Percentiles rank a stretch among this genome's conserved stretches.
Evolutionary conservation across 2,888 invertebrate species (phyloP).

Genomic region (Nezara viridula): DNA sequence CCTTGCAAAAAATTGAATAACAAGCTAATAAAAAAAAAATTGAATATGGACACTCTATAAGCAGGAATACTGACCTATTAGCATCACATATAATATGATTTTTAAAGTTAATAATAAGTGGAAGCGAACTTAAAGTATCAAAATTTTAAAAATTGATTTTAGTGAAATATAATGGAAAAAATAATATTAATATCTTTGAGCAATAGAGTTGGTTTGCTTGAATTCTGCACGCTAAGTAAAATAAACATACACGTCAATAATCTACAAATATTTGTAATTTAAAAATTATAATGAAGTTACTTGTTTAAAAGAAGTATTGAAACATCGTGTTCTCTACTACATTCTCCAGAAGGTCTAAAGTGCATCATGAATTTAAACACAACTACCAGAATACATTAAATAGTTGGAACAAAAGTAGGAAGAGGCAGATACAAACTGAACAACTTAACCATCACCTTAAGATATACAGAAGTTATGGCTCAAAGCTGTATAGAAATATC

Average conservation of each 20-base stretch:
- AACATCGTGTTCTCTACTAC: not conserved
- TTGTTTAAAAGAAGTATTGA: not conserved
- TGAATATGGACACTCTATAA: not conserved
- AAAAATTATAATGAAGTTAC: not conserved
- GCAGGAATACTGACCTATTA: too few species aligned
- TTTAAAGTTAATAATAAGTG: not conserved
- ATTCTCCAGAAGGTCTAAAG: not conserved
- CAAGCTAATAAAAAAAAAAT: not conserved
- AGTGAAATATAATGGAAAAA: not conserved
- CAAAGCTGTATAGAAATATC: not conserved
- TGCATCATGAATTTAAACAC: not conserved
- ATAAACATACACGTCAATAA: not conserved
- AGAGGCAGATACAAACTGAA: not conserved
- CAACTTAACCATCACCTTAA: slow-evolving; percentile 2
- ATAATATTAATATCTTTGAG: not conserved
- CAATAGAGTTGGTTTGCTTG: not conserved
- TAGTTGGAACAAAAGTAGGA: not conserved
- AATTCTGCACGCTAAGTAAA: not conserved
- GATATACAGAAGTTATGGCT: not conserved
- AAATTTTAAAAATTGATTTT: not conserved
- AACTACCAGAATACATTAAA: not conserved
- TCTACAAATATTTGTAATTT: not conserved
- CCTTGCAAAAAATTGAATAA: not conserved
- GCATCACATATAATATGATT: not conserved
- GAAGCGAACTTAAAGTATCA: not conserved